Conservation (phyloP, 2,113 vertebrate genomes). For the Platichthys stellatus region DNA sequence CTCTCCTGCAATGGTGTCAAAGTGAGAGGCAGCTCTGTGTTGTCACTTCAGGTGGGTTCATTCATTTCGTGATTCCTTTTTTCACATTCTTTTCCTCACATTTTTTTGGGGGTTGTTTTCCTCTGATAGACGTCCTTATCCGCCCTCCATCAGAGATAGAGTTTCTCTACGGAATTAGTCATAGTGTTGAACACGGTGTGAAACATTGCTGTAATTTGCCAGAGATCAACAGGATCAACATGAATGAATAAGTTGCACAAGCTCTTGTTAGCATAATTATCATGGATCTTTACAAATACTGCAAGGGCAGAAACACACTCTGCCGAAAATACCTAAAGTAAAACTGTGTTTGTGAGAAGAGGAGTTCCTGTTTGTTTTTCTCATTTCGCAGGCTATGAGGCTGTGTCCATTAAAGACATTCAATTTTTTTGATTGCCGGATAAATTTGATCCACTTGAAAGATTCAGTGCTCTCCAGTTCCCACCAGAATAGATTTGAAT, state of each 20-base stretch:
- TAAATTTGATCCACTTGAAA: constrained; percentile 75
- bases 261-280: constrained; percentile 3
- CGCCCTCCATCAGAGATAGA: background rate
- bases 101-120: background rate
- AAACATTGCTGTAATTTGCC: constrained; percentile 12
- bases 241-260: background rate
- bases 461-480: constrained; percentile 57
- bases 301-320: background rate
- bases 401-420: constrained; percentile 51
- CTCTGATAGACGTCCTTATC: background rate
- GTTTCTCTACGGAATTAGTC: constrained; percentile 3
- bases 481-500: constrained; percentile 76
- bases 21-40: constrained; percentile 28
- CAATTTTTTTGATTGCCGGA: constrained; percentile 41
- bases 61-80: constrained; percentile 2
- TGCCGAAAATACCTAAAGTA: constrained; percentile 8
- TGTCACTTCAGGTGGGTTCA: constrained; percentile 28
- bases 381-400: constrained; percentile 31
- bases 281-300: background rate
- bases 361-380: constrained; percentile 55
- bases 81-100: background rate
- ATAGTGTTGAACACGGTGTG: background rate
- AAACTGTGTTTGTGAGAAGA: constrained; percentile 1
- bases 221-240: background rate
- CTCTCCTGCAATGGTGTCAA: constrained; percentile 33